These are phyloP conservation scores for Esox lucius DNA, from an alignment of 2,797 vertebrate genomes.

Conservation along the genomic window DNA sequence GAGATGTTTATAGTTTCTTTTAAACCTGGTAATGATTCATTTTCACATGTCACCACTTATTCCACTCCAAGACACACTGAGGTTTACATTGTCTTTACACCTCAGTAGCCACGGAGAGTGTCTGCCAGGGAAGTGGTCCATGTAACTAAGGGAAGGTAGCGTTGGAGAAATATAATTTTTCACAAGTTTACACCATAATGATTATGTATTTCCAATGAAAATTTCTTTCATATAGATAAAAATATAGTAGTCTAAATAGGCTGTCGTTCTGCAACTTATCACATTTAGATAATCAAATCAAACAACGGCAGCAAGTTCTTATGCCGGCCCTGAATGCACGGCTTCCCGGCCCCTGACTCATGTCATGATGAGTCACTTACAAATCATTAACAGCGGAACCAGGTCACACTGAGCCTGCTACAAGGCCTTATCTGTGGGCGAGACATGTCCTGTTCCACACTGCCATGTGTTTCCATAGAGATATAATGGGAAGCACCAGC, in stretches of 20 bases:
- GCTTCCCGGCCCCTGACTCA: constrained; percentile 34
- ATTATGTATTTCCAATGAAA: too few relatives aligned
- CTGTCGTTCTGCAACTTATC: neutral
- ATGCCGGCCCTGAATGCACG: neutral
- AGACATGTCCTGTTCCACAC: constrained; percentile 13
- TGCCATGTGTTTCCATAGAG: constrained; percentile 28
- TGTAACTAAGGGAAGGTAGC: too few relatives aligned
- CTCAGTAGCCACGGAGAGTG: too few relatives aligned
- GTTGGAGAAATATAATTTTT: too few relatives aligned
- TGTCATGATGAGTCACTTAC: constrained; percentile 47
- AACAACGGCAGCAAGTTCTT: neutral
- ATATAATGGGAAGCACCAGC: constrained; percentile 26
- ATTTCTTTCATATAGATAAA: too few relatives aligned
- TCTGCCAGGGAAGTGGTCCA: too few relatives aligned
- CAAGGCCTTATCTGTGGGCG: neutral
- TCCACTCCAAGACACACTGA: too few relatives aligned
- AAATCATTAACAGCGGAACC: constrained; percentile 36
- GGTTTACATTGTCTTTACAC: too few relatives aligned
- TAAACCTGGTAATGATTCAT: too few relatives aligned
- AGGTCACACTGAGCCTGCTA: constrained; percentile 21
- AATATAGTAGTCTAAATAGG: neutral
- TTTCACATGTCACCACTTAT: too few relatives aligned
- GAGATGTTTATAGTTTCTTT: too few relatives aligned
- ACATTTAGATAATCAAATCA: constrained; percentile 15
- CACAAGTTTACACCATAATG: too few relatives aligned